Evolutionary conservation across 1,140 invertebrate genomes (phyloP).

Genomic region (Brachionus manjavacas): DNA sequence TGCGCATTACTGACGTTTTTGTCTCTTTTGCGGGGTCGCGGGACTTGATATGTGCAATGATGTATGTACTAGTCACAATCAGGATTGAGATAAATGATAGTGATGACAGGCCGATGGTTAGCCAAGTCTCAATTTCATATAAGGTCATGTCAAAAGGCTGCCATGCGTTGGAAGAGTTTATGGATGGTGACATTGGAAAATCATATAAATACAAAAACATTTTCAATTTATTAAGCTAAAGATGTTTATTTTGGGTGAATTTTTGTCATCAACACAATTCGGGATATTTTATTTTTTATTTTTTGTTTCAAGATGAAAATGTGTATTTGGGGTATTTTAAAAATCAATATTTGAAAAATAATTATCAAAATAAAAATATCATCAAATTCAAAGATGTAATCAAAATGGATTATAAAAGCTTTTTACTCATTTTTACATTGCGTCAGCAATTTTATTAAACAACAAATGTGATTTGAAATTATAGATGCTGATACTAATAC

Average conservation of each 20-base stretch:
- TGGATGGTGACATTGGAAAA: not conserved
- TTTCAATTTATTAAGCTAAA: not conserved
- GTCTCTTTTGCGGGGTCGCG: not conserved
- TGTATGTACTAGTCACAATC: not conserved
- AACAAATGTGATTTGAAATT: not conserved
- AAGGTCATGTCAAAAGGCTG: not conserved
- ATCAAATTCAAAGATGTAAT: not conserved
- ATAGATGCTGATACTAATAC: not conserved
- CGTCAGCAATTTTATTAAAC: not conserved
- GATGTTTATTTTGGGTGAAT: too few species aligned
- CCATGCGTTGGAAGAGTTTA: not conserved
- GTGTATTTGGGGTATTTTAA: too few species aligned
- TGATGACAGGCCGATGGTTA: not conserved
- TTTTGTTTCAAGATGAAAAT: too few species aligned
- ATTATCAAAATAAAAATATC: not conserved
- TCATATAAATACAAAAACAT: not conserved
- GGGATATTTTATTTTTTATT: too few species aligned
- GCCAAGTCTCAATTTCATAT: conserved; percentile 1
- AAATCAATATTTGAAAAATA: too few species aligned
- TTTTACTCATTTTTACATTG: not conserved
- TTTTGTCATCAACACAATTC: too few species aligned
- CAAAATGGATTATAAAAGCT: not conserved
- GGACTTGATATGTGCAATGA: not conserved
- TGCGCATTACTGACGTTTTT: not conserved
- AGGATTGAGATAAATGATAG: not conserved